phyloP scores from a whole-genome alignment of 2,797 vertebrate genomes.

The Karalla daura region DNA sequence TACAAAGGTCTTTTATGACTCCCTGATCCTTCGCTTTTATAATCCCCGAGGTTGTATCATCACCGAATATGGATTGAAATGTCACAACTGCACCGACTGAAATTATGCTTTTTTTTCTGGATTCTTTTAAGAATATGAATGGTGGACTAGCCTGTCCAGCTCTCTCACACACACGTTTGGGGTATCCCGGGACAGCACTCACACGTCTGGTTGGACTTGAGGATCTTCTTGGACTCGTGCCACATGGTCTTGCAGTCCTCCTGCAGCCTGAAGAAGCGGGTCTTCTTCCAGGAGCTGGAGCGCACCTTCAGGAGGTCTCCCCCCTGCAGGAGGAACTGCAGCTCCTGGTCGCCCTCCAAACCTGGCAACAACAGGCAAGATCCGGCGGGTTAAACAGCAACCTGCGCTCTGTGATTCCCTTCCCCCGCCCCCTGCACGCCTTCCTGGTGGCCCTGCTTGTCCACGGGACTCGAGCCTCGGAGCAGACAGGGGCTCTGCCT shows the following conservation, averaged over 20 bases:
- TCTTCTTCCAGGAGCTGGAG: constrained; percentile 91
- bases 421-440: background rate
- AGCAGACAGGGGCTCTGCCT: background rate
- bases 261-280: constrained; percentile 90
- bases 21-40: constrained; percentile 5
- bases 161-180: constrained; percentile 38
- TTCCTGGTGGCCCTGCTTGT: background rate
- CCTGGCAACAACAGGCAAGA: constrained; percentile 73
- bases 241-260: constrained; percentile 97
- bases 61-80: background rate
- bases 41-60: background rate
- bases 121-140: no score
- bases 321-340: constrained; percentile 91
- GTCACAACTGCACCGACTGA: no score
- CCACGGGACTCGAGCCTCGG: background rate
- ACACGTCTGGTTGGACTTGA: constrained; percentile 89
- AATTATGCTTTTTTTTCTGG: no score
- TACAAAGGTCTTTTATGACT: constrained; percentile 27
- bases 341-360: constrained; percentile 88
- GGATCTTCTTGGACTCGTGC: constrained; percentile 91
- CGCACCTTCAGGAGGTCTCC: constrained; percentile 93
- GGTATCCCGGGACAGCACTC: constrained; percentile 76
- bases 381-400: background rate
- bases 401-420: background rate
- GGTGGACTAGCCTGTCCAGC: no score